Evolutionary conservation across 1,140 invertebrate species (phyloP).

Genomic region (Papilio dardanus): DNA sequence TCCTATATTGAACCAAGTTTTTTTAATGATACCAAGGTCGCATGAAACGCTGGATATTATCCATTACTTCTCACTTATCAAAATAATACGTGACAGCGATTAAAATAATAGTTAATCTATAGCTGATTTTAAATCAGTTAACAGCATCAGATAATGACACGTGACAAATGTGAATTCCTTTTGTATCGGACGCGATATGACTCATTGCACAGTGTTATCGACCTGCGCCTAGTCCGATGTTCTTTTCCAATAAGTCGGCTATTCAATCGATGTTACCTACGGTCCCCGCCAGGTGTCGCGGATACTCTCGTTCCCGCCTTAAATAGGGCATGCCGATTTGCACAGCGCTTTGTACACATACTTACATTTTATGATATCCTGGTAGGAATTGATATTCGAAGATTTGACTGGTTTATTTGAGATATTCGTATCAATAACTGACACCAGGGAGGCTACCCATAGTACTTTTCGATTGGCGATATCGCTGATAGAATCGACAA

Average conservation of each 20-base stretch:
- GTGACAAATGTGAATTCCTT: constrained; percentile 26
- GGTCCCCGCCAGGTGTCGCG: constrained; percentile 12
- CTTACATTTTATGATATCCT: constrained; percentile 10
- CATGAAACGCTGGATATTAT: background rate
- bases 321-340: constrained; percentile 19
- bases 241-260: constrained; percentile 17
- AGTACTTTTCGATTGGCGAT: too few relatives aligned
- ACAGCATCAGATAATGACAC: background rate
- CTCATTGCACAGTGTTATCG: constrained; percentile 17
- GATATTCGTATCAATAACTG: too few relatives aligned
- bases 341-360: constrained; percentile 10
- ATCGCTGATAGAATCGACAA: too few relatives aligned
- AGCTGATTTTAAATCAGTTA: background rate
- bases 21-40: background rate
- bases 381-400: background rate
- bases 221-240: background rate
- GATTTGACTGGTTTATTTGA: background rate
- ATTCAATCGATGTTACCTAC: constrained; percentile 16
- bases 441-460: too few relatives aligned
- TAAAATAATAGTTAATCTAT: background rate
- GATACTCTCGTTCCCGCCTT: constrained; percentile 17
- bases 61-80: background rate
- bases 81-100: background rate
- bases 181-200: constrained; percentile 1
- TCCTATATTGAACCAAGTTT: too few relatives aligned